Percentiles rank a stretch among this genome's conserved stretches.
Evolutionary conservation across 2,113 vertebrate species (phyloP).

Genomic region (Cyanoderma ruficeps): DNA sequence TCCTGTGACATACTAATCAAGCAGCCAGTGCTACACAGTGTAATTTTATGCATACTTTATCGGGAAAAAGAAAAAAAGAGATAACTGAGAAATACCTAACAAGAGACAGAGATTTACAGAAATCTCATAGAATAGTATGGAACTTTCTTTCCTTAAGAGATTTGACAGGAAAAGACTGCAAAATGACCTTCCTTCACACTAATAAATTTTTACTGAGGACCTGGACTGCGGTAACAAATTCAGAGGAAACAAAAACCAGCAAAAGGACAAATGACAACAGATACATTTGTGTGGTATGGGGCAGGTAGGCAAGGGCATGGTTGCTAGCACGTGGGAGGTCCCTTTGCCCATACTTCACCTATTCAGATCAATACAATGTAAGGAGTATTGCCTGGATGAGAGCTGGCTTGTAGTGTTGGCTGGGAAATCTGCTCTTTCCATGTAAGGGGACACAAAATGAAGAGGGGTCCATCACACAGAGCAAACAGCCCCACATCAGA

Average conservation of each 20-base stretch:
- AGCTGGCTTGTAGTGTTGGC: accelerated
- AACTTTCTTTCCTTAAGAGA: not conserved
- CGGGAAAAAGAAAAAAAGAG: not conserved
- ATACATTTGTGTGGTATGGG: accelerated
- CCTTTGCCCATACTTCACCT: not conserved
- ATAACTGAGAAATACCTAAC: not conserved
- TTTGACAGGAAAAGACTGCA: not conserved
- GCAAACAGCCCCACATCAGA: not conserved
- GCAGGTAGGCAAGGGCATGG: not conserved
- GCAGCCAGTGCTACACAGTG: not conserved
- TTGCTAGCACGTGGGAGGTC: not conserved
- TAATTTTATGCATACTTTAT: not conserved
- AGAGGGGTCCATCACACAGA: not conserved
- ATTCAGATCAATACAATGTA: no score
- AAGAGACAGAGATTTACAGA: not conserved
- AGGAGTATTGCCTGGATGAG: not conserved
- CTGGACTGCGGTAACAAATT: not conserved
- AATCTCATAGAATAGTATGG: not conserved
- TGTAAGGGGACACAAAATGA: not conserved
- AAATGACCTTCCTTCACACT: not conserved
- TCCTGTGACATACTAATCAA: not conserved
- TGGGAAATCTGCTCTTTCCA: not conserved
- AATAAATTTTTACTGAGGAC: not conserved
- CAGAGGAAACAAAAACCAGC: not conserved
- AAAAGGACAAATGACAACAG: not conserved